phyloP scores from a whole-genome alignment of 2,113 vertebrate genomes.

The Synodontis membranacea region DNA sequence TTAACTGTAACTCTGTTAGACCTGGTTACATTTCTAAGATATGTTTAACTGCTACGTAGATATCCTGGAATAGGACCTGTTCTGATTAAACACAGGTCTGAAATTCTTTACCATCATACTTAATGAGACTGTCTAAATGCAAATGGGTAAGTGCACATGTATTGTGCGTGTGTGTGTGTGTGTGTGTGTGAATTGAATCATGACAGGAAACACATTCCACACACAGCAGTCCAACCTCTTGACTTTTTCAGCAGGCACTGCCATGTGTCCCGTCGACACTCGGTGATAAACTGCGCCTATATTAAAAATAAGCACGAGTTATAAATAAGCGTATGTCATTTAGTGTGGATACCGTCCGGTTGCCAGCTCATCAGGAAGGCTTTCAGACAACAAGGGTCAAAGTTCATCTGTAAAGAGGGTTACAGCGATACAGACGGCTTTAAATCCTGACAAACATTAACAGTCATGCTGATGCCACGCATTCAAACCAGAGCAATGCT shows the following conservation, averaged over 20 bases:
- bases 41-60: no score
- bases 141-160: background rate
- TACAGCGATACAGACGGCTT: background rate
- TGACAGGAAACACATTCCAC: no score
- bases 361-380: background rate
- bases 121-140: background rate
- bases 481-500: background rate
- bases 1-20: no score
- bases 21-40: no score
- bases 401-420: background rate
- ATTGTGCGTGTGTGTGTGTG: background rate
- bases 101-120: background rate
- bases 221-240: background rate
- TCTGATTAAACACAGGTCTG: background rate
- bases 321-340: background rate
- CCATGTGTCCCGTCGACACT: background rate
- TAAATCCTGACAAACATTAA: slow-evolving; percentile 16
- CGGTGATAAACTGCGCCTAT: background rate
- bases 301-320: background rate
- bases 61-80: no score
- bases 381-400: slow-evolving; percentile 8
- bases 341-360: background rate
- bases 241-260: background rate
- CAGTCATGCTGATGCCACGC: background rate
- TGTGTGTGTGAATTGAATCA: no score